A percentile compares a stretch with the other conserved stretches of the same genome.
Conservation (phyloP, 2,113 vertebrate species). For the Halichoeres trimaculatus region DNA sequence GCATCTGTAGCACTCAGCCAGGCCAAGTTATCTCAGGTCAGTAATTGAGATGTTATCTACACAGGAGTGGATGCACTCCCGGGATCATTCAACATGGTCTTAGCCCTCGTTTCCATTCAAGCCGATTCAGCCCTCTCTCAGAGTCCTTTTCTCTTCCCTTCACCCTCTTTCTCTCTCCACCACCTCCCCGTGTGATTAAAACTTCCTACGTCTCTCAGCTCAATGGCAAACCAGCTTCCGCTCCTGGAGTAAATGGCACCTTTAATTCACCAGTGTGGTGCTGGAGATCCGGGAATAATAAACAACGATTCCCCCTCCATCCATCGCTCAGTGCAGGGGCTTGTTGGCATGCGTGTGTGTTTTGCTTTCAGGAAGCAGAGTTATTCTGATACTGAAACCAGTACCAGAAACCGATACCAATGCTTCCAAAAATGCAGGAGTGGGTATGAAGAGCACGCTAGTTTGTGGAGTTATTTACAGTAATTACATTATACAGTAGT, state of each 20-base stretch:
- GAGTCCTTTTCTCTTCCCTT: conserved; percentile 1
- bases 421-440: too few relatives aligned
- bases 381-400: neutral
- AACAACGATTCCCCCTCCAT: conserved; percentile 41
- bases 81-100: conserved; percentile 62
- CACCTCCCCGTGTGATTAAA: conserved; percentile 51
- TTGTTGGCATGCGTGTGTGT: conserved; percentile 26
- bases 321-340: conserved; percentile 24
- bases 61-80: conserved; percentile 54
- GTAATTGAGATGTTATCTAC: conserved; percentile 81
- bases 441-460: too few relatives aligned
- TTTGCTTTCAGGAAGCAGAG: neutral
- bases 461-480: too few relatives aligned
- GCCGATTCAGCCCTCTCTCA: conserved; percentile 61
- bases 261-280: conserved; percentile 23
- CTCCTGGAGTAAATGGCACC: conserved; percentile 21
- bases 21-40: conserved; percentile 65
- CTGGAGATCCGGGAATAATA: conserved; percentile 34
- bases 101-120: conserved; percentile 51
- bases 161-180: neutral
- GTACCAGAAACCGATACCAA: neutral
- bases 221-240: conserved; percentile 28
- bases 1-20: conserved; percentile 46
- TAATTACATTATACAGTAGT: too few relatives aligned
- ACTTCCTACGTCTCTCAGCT: conserved; percentile 34